phyloP scores from a whole-genome alignment of 2,113 vertebrate genomes.

The Piliocolobus tephrosceles region DNA sequence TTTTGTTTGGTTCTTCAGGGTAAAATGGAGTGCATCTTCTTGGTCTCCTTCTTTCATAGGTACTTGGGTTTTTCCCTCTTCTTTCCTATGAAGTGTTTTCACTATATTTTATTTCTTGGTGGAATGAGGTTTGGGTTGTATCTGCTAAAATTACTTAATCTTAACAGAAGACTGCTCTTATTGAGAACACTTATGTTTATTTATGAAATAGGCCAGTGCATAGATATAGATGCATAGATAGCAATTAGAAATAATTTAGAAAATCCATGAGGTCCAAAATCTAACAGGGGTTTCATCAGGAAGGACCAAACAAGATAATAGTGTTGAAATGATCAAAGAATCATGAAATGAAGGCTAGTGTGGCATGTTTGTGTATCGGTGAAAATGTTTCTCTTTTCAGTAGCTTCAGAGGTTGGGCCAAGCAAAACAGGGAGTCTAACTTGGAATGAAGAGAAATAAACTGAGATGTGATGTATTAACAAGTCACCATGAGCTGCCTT shows the following conservation, averaged over 20 bases:
- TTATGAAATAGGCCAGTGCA: not conserved
- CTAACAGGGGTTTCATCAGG: not conserved
- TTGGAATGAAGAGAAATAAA: not conserved
- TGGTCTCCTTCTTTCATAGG: not conserved
- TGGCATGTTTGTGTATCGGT: not conserved
- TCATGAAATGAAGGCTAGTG: not conserved
- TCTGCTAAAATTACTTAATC: conserved; percentile 8
- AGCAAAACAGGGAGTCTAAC: not conserved
- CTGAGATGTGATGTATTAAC: not conserved
- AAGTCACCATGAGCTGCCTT: not conserved
- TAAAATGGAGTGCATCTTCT: not conserved
- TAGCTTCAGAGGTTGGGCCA: not conserved
- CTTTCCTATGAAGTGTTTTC: not conserved
- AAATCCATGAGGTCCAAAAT: not conserved
- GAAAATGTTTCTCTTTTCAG: not conserved
- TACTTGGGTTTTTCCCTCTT: not conserved
- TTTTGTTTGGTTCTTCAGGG: not conserved
- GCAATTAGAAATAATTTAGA: not conserved
- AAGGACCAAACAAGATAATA: not conserved
- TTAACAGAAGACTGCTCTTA: not conserved
- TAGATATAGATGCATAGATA: not conserved
- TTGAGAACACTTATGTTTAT: not conserved
- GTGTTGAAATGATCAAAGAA: not conserved
- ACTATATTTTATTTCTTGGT: not conserved
- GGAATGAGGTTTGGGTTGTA: not conserved